A percentile compares a stretch with the other conserved stretches of the same genome.
Evolutionary conservation across 1,140 invertebrate genomes (phyloP).

Genomic region (Acromyrmex heyeri): DNA sequence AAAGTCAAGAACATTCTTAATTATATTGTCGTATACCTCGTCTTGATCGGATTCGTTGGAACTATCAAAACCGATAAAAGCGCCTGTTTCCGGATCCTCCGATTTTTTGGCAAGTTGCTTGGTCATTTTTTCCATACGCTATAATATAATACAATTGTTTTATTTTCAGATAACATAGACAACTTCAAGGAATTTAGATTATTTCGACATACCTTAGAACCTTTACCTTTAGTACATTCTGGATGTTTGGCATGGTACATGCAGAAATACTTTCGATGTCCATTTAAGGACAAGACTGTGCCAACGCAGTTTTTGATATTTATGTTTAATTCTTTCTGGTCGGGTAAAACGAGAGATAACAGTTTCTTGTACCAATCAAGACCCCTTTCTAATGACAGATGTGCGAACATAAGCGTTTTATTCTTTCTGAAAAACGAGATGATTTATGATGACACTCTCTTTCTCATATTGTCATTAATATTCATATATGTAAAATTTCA

Average conservation of each 20-base stretch:
- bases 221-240: slow-evolving; percentile 86
- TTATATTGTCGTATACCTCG: slow-evolving; percentile 83
- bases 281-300: slow-evolving; percentile 98
- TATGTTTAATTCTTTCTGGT: slow-evolving; percentile 94
- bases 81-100: slow-evolving; percentile 91
- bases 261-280: slow-evolving; percentile 98
- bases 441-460: slow-evolving; percentile 23
- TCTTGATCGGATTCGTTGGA: slow-evolving; percentile 91
- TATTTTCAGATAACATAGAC: neutral
- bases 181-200: neutral
- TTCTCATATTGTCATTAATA: neutral
- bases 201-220: slow-evolving; percentile 86
- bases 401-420: slow-evolving; percentile 97
- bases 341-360: slow-evolving; percentile 93
- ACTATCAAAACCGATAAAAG: slow-evolving; percentile 93
- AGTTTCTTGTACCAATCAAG: slow-evolving; percentile 97
- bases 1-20: neutral
- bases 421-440: slow-evolving; percentile 90
- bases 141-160: slow-evolving; percentile 8
- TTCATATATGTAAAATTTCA: neutral
- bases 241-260: slow-evolving; percentile 99
- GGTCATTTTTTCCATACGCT: slow-evolving; percentile 90
- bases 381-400: slow-evolving; percentile 96
- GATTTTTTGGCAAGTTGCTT: slow-evolving; percentile 87
- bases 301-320: slow-evolving; percentile 99